Percentiles rank a stretch among this genome's conserved stretches.
These are phyloP conservation scores for Hirtodrosophila alboralis DNA, from an alignment of 2,888 invertebrate genomes.

Conservation along the genomic window DNA sequence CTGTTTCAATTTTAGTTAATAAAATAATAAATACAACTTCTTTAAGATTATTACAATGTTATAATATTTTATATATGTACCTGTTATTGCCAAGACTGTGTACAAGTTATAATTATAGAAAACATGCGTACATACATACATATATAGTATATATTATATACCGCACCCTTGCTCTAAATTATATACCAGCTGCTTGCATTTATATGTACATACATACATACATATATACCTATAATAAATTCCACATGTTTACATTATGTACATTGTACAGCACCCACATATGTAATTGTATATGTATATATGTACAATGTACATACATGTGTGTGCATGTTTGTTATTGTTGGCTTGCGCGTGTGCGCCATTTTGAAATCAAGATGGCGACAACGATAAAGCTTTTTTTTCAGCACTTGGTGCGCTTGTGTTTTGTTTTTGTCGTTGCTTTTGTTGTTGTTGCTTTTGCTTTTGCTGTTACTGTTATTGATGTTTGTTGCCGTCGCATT, in stretches of 20 bases:
- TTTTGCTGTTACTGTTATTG: constrained; percentile 13
- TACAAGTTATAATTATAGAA: too few relatives aligned
- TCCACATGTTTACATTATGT: constrained; percentile 23
- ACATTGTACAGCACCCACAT: constrained; percentile 23
- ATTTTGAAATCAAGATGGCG: constrained; percentile 72
- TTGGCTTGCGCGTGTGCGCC: constrained; percentile 50
- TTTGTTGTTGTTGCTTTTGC: constrained; percentile 9
- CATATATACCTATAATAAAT: constrained; percentile 3
- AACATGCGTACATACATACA: too few relatives aligned
- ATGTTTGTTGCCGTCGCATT: constrained; percentile 19
- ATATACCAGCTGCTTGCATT: too few relatives aligned
- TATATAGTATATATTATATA: too few relatives aligned
- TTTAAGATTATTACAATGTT: too few relatives aligned
- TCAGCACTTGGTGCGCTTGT: constrained; percentile 24
- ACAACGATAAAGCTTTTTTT: constrained; percentile 59
- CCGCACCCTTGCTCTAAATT: too few relatives aligned
- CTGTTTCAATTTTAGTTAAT: too few relatives aligned
- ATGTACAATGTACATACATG: constrained; percentile 3
- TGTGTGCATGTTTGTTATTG: constrained; percentile 22
- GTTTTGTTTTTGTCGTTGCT: constrained; percentile 7
- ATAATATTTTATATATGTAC: too few relatives aligned
- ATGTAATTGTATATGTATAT: not conserved
- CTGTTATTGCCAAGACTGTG: too few relatives aligned
- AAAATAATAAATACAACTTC: too few relatives aligned
- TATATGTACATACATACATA: not conserved